Conservation (phyloP, 2,888 invertebrate species). For the Stenurella melanura region DNA sequence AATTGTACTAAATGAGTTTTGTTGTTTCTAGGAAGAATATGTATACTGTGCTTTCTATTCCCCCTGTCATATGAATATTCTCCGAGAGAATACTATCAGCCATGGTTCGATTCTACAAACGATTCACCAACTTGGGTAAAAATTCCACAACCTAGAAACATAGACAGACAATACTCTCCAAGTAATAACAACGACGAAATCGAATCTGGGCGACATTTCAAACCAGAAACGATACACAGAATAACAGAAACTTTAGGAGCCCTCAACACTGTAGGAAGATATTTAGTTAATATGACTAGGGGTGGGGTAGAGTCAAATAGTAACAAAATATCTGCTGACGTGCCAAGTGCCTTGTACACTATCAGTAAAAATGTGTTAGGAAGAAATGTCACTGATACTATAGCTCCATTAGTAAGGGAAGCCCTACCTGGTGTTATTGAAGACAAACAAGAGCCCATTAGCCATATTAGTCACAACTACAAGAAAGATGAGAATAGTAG, state of each 20-base stretch:
- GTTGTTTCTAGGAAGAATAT: constrained; percentile 60
- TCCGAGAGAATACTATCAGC: constrained; percentile 58
- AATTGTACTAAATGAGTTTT: constrained; percentile 5
- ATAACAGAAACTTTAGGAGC: constrained; percentile 83
- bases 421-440: constrained; percentile 64
- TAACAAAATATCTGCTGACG: constrained; percentile 73
- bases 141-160: constrained; percentile 60
- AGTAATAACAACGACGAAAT: constrained; percentile 48
- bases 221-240: constrained; percentile 73
- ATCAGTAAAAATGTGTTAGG: constrained; percentile 87
- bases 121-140: constrained; percentile 62
- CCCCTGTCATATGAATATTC: constrained; percentile 56
- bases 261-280: constrained; percentile 89
- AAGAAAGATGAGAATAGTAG: constrained; percentile 57
- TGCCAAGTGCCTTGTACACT: constrained; percentile 86
- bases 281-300: constrained; percentile 87
- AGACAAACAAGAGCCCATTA: constrained; percentile 50
- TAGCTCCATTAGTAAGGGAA: constrained; percentile 82
- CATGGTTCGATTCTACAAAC: constrained; percentile 60
- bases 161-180: constrained; percentile 46
- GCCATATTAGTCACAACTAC: constrained; percentile 59
- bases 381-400: constrained; percentile 86
- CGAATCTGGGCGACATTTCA: constrained; percentile 69
- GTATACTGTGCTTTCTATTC: constrained; percentile 60
- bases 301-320: constrained; percentile 67